Conservation (phyloP, 2,113 vertebrate species). For the Microcebus tavaratra region DNA sequence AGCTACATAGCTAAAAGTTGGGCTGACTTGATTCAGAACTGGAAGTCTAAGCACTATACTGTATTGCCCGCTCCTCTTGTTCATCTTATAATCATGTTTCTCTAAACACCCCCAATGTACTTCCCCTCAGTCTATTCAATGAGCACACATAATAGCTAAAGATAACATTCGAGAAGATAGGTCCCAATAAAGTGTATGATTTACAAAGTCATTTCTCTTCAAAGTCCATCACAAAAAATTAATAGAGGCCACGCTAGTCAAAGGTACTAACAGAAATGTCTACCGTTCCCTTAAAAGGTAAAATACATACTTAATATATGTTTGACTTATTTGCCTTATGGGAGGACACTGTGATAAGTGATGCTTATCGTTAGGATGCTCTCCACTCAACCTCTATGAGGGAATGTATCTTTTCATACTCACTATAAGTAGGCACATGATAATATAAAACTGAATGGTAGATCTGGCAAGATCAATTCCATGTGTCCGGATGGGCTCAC, state of each 20-base stretch:
- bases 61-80: not conserved
- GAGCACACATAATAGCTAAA: not conserved
- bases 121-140: not conserved
- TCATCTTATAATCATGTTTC: not conserved
- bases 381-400: not conserved
- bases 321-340: not conserved
- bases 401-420: not conserved
- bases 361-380: not conserved
- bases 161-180: not conserved
- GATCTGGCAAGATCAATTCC: not conserved
- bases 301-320: not conserved
- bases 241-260: not conserved
- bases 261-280: not conserved
- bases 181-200: not conserved
- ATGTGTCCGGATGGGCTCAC: not conserved
- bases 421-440: not conserved
- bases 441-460: not conserved
- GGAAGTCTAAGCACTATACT: not conserved
- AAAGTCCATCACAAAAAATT: not conserved
- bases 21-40: not conserved
- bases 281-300: not conserved
- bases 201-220: not conserved
- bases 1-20: not conserved
- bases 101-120: not conserved
- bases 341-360: not conserved